Percentiles rank a stretch among this genome's conserved stretches.
phyloP scores from a whole-genome alignment of 2,113 vertebrate genomes.

The Pedetes capensis region DNA sequence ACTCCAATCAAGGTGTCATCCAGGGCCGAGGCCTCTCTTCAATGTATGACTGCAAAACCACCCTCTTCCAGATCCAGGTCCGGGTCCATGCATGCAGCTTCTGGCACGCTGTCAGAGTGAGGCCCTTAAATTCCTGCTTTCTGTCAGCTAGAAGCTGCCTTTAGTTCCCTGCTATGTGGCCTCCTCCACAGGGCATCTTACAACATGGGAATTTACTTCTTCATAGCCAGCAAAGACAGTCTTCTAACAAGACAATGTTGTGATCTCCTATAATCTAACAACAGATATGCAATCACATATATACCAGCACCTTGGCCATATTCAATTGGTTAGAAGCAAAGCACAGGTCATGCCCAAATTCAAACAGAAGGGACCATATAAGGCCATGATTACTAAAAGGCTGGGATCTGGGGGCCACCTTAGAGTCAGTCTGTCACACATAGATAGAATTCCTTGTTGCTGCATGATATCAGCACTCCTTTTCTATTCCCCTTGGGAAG shows the following conservation, averaged over 20 bases:
- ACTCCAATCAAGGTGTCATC: not conserved
- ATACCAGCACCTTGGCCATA: not conserved
- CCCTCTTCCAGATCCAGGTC: rapidly evolving
- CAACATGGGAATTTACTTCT: not conserved
- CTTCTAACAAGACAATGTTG: not conserved
- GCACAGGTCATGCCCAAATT: not conserved
- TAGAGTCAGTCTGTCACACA: not conserved
- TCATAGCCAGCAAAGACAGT: not conserved
- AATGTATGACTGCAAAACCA: rapidly evolving
- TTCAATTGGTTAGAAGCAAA: not conserved
- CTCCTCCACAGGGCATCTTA: not conserved
- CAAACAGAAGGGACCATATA: not conserved
- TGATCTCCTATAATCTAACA: not conserved
- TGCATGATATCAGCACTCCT: not conserved
- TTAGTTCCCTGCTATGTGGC: not conserved
- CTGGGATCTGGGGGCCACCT: not conserved
- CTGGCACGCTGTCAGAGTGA: not conserved
- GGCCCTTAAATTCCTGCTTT: not conserved
- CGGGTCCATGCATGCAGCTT: not conserved
- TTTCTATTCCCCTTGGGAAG: not conserved
- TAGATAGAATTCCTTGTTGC: not conserved
- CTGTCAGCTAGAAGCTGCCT: not conserved
- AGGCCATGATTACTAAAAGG: not conserved
- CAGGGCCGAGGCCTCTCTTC: not conserved
- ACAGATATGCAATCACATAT: rapidly evolving